Percentiles rank a stretch among this genome's conserved stretches.
Evolutionary conservation across 2,797 vertebrate genomes (phyloP).

Genomic region (Zenarchopterus dispar): DNA sequence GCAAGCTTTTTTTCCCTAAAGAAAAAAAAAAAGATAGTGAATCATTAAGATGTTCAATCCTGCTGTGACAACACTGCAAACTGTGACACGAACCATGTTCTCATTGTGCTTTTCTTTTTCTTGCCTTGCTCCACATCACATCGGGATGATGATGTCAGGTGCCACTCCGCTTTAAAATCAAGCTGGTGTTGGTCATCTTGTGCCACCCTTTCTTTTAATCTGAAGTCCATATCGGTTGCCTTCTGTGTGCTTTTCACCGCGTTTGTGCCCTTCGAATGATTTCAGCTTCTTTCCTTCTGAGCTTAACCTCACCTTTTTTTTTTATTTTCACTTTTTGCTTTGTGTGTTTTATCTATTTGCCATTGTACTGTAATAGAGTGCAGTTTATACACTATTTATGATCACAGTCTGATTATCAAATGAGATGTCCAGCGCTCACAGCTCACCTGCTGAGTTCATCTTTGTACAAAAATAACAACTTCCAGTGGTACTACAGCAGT

Average conservation of each 20-base stretch:
- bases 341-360: not conserved
- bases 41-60: not conserved
- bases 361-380: constrained; percentile 6
- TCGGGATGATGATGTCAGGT: constrained; percentile 46
- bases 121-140: constrained; percentile 55
- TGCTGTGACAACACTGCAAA: constrained; percentile 14
- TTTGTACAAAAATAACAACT: not conserved
- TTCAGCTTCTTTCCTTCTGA: constrained; percentile 5
- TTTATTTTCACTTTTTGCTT: constrained; percentile 2
- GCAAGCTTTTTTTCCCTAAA: not conserved
- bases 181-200: constrained; percentile 15
- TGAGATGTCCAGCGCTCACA: not conserved
- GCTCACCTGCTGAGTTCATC: constrained; percentile 1
- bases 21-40: not conserved
- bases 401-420: too few relatives aligned
- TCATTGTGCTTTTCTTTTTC: not conserved
- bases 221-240: constrained; percentile 45
- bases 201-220: constrained; percentile 30
- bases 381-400: not conserved
- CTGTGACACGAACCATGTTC: not conserved
- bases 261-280: constrained; percentile 37
- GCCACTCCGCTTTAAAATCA: constrained; percentile 32
- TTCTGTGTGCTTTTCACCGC: constrained; percentile 28
- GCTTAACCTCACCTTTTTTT: constrained; percentile 17
- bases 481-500: not conserved